Evolutionary conservation across 2,888 invertebrate genomes (phyloP).

Genomic region (Dysmachus trigonus): DNA sequence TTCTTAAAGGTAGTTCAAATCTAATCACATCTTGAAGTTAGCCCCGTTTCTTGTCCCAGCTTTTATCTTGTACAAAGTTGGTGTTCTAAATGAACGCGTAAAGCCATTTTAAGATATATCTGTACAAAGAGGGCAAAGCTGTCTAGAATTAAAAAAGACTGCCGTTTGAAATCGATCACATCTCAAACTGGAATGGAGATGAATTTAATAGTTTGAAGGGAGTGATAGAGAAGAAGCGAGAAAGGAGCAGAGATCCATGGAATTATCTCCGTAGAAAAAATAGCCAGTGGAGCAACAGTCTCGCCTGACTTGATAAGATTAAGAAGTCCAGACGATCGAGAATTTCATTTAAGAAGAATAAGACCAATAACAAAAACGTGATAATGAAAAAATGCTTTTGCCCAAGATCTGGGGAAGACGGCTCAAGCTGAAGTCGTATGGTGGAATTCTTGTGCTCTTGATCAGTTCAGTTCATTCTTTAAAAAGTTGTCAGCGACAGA

Average conservation of each 20-base stretch:
- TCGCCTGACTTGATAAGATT: slow-evolving; percentile 4
- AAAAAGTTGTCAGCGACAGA: not conserved
- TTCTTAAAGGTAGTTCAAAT: no score
- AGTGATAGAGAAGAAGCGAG: not conserved
- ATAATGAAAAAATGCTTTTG: slow-evolving; percentile 10
- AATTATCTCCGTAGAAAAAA: not conserved
- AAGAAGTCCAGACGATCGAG: slow-evolving; percentile 21
- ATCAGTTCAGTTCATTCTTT: not conserved
- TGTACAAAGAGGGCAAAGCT: not conserved
- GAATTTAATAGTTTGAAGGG: not conserved
- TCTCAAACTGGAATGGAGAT: not conserved
- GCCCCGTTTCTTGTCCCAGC: no score
- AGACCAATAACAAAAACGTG: slow-evolving; percentile 3
- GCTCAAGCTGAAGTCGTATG: not conserved
- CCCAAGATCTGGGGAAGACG: not conserved
- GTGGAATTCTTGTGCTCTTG: not conserved
- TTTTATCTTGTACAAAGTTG: no score
- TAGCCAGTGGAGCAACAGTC: not conserved
- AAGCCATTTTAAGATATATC: not conserved
- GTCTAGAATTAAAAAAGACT: not conserved
- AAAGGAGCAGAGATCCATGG: not conserved
- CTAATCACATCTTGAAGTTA: no score
- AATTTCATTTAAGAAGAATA: not conserved
- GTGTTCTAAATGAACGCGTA: not conserved
- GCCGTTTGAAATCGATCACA: not conserved